Base-by-base conservation (phyloP, 1,140 invertebrate genomes). In the Pinna nobilis region DNA sequence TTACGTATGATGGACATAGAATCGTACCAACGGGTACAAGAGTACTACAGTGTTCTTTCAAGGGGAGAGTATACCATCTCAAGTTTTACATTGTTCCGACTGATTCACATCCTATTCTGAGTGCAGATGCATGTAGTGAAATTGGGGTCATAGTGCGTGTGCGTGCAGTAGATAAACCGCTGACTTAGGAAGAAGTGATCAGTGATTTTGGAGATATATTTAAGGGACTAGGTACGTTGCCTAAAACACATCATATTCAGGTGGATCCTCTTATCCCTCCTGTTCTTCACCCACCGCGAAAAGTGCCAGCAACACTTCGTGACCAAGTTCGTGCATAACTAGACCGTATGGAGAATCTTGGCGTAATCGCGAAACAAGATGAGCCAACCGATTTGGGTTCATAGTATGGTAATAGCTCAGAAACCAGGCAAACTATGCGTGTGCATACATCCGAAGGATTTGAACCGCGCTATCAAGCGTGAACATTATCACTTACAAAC, bases 301-400 rank as follows among this genome's bases (percentile, higher is more conserved):
- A 75, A 59, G 68, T 87, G 6, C 84, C 86, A 80, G 82, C 70
- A 25, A 64, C 74, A 13, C 37, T 78, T 7, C 51, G 49, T 7
- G 61, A 74, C 11, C 49, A 75, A 73, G 35, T 79, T 9, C 59
- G 74, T 50, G 35, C 35, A 25, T 70, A 80, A 70, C 66, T 78
- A 1, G 64, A 76, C 4, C 57, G 65, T 18, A 81, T 83, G 72
- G 61, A 73, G 64, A 30, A 69, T 3, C 47, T 74, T 39, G 76
- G 76, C 0, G 72, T 82, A 6, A 77, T 79, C 28, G 47, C 59
- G 39, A 81, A 77, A 49, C 76, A 85, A 13, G 78, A 63, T 20
- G 74, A 87, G 66, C 84, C 88, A 6, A 88, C 90, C 1, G 88
- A 90, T 44, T n/a, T 91, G 90, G 89, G 88, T 91, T 0, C 88